Percentiles rank a stretch among this genome's conserved stretches.
Evolutionary conservation across 2,113 vertebrate species (phyloP).

Genomic region (Salvelinus namaycush): DNA sequence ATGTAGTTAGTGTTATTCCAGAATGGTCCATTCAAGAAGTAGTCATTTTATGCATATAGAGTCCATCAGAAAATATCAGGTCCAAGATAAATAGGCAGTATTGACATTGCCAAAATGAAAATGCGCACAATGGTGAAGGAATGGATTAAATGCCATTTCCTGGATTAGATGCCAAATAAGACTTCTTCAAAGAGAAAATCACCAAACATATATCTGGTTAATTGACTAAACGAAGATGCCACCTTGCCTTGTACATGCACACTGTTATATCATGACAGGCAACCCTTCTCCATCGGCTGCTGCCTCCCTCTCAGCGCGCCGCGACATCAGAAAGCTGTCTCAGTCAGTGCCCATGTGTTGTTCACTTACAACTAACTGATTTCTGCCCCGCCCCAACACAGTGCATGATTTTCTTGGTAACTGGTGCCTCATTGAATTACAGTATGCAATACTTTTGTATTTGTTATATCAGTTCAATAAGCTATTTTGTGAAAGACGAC

Average conservation of each 20-base stretch:
- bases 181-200: neutral
- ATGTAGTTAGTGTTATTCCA: conserved; percentile 8
- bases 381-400: conserved; percentile 51
- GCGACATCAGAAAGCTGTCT: conserved; percentile 43
- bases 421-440: too few species aligned
- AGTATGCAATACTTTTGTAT: neutral
- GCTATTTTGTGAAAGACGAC: neutral
- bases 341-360: conserved; percentile 50
- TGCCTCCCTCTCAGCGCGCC: conserved; percentile 38
- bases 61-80: conserved; percentile 37
- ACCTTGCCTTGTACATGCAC: neutral
- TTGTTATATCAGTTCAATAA: neutral
- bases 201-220: neutral
- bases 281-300: conserved; percentile 13
- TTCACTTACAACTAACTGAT: conserved; percentile 50
- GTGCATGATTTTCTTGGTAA: too few species aligned
- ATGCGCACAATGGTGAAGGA: conserved; percentile 17
- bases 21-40: conserved; percentile 18
- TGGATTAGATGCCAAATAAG: neutral
- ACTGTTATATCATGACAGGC: neutral
- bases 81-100: conserved; percentile 2
- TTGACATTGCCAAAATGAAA: conserved; percentile 22
- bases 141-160: neutral
- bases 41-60: conserved; percentile 23
- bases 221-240: neutral